phyloP scores from a whole-genome alignment of 2,113 vertebrate genomes.

The Trichechus manatus region DNA sequence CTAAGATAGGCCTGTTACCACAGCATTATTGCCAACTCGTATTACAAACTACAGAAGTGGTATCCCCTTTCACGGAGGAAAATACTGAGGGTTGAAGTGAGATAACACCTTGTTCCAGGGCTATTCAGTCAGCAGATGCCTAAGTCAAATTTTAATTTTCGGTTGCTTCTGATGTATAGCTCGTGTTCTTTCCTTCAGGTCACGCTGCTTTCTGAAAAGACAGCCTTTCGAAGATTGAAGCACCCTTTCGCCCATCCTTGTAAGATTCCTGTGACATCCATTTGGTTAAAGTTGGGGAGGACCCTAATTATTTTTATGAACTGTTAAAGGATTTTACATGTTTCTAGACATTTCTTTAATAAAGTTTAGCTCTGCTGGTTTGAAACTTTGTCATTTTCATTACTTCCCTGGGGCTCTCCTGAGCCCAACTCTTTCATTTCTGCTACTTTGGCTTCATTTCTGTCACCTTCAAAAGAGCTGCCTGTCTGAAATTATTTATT shows the following conservation, averaged over 20 bases:
- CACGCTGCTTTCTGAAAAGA: not conserved
- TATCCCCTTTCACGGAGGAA: not conserved
- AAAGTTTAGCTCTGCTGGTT: conserved; percentile 39
- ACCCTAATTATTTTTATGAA: conserved; percentile 70
- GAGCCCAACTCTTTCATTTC: conserved; percentile 29
- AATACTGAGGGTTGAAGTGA: not conserved
- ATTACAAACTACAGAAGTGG: not conserved
- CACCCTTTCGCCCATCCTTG: not conserved
- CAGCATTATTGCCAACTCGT: not conserved
- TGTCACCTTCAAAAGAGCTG: conserved; percentile 56
- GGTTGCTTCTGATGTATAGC: not conserved
- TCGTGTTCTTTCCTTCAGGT: not conserved
- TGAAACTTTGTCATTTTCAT: conserved; percentile 70
- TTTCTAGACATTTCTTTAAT: conserved; percentile 69
- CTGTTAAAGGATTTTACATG: conserved; percentile 52
- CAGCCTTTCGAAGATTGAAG: not conserved
- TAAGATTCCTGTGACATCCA: conserved; percentile 52
- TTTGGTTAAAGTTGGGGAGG: conserved; percentile 65
- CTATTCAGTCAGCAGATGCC: not conserved
- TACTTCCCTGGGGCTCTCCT: conserved; percentile 10
- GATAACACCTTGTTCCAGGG: not conserved
- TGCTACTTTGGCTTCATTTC: conserved; percentile 33
- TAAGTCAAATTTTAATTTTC: conserved; percentile 45
- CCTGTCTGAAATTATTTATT: conserved; percentile 24
- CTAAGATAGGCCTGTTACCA: not conserved